A percentile compares a stretch with the other conserved stretches of the same genome.
Conservation (phyloP, 2,113 vertebrate species). For the Anser brachyrhynchus region DNA sequence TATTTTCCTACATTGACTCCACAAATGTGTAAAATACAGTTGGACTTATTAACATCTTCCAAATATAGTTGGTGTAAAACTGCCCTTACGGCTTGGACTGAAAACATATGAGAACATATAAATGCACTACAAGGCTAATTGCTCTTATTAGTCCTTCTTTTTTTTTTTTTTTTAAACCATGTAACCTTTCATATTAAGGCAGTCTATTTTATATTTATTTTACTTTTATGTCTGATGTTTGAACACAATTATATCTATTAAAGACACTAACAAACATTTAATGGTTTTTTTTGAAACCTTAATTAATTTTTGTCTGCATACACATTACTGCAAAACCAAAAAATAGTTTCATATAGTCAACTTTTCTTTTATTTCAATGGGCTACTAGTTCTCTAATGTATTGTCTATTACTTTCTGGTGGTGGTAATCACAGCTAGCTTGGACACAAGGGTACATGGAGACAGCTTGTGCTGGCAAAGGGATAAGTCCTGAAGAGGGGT, state of each 20-base stretch:
- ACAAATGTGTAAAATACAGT: neutral
- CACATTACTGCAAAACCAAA: neutral
- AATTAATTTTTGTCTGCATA: neutral
- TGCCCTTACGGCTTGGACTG: neutral
- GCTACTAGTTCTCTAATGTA: neutral
- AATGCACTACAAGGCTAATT: conserved; percentile 1
- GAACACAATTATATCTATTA: neutral
- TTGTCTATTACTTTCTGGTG: neutral
- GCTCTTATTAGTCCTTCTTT: neutral
- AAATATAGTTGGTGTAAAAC: neutral
- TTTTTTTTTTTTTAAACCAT: neutral
- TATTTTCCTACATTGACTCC: neutral
- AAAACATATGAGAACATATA: neutral
- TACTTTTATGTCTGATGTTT: neutral
- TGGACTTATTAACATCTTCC: neutral
- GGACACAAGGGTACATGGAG: neutral
- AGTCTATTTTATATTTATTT: neutral
- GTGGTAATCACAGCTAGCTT: neutral
- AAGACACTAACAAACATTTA: neutral
- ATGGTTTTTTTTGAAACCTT: neutral
- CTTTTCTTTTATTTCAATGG: neutral
- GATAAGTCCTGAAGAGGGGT: neutral
- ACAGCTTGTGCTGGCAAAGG: neutral
- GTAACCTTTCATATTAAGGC: neutral
- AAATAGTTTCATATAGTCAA: neutral